Evolutionary conservation across 2,888 invertebrate genomes (phyloP), one percentile per base, ranked within the genome.

Genomic region (Bellardia bayeri): DNA sequence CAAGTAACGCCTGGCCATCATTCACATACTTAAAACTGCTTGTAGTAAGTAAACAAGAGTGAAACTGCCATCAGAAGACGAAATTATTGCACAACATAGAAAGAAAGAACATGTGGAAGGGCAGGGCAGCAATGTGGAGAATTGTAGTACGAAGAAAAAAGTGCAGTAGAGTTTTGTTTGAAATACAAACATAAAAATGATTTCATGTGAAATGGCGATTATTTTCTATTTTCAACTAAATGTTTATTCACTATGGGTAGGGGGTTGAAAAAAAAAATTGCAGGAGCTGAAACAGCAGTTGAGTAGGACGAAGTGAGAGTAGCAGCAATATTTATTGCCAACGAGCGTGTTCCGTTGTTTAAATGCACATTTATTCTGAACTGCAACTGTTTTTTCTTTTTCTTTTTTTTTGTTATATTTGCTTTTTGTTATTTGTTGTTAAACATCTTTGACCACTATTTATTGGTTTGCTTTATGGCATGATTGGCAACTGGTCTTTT

Each of bases 191-290:
- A 89, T 86, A 90, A 90, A 91, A 92, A 93, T 92, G 92, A 92
- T 92, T 93, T 92, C 93, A 92, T 93, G 93, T 92, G 93, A 91
- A 93, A 91, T 91, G 90, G 92, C 90, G 93, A 93, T 93, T 93
- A 93, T 90, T 89, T 86, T 89, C 71, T 92, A 93, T 89, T 89
- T 86, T 88, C 66, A 74, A 76, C 42, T 86, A 63, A 81, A 81
- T 66, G 14, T 49, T 51, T 58, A 61, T 82, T 64, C 56, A 63
- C 61, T n/a, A 71, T 40, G 63, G 45, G 37, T 33, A 13, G 1
- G 13, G 30, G 30, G 72, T 42, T 45, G 78, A 14, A 11, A 42
- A 79, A 78, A 85, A 85, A 88, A 89, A 89, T 84, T 88, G 80
- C 81, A 83, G 85, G 76, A 88, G 63, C 45, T 11, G 54, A 30